Percentiles rank a stretch among this genome's conserved stretches.
Evolutionary conservation across 1,140 invertebrate species (phyloP).

Genomic region (Bactericera cockerelli): DNA sequence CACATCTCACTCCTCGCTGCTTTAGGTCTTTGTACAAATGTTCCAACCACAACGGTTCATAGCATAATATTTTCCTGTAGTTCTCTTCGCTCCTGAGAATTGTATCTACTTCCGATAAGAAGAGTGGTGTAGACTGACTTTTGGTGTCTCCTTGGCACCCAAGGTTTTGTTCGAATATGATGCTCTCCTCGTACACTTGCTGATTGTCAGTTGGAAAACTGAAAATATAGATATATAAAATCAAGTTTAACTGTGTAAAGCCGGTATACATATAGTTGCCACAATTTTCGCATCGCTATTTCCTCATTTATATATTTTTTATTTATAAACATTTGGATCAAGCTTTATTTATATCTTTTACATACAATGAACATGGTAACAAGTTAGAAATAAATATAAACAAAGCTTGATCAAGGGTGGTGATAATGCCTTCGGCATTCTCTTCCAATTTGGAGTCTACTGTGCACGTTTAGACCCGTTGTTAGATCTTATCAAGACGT

Average conservation of each 20-base stretch:
- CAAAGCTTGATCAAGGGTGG: too few species aligned
- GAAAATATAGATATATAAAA: too few species aligned
- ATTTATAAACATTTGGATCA: too few species aligned
- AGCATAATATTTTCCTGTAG: constrained; percentile 31
- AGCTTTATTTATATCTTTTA: too few species aligned
- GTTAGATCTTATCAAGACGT: too few species aligned
- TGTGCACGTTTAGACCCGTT: too few species aligned
- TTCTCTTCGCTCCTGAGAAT: constrained; percentile 25
- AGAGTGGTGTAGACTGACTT: not conserved
- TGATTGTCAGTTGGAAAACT: not conserved
- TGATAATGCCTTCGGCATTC: too few species aligned
- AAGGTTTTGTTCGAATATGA: not conserved
- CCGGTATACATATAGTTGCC: not conserved
- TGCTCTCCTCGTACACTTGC: not conserved
- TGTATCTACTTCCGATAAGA: not conserved
- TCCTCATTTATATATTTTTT: too few species aligned
- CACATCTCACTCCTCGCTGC: constrained; percentile 29
- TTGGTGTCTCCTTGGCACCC: not conserved
- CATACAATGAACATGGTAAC: too few species aligned
- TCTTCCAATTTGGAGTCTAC: too few species aligned
- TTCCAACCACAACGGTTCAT: constrained; percentile 33
- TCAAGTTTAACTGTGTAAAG: not conserved
- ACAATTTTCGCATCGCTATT: too few species aligned
- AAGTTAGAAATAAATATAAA: too few species aligned
- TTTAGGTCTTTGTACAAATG: constrained; percentile 28